phyloP scores from a whole-genome alignment of 2,888 invertebrate genomes.

The Herminia tarsipennalis region DNA sequence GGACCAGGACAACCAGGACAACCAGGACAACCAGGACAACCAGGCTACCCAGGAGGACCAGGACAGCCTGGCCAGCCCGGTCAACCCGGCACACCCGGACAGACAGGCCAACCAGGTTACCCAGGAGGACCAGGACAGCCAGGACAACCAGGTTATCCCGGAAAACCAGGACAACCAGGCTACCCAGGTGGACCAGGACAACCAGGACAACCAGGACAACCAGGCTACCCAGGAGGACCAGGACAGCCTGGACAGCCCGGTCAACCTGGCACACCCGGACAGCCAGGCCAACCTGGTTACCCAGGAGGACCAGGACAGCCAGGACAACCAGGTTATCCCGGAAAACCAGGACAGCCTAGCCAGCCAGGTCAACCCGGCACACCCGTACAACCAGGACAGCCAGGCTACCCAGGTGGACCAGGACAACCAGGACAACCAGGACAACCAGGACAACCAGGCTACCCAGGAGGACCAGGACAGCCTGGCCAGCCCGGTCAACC shows the following conservation, averaged over 20 bases:
- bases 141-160: conserved; percentile 34
- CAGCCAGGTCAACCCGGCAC: conserved; percentile 32
- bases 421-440: conserved; percentile 35
- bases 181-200: conserved; percentile 24
- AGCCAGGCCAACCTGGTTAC: conserved; percentile 16
- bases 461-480: conserved; percentile 54
- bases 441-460: conserved; percentile 57
- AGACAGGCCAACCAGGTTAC: conserved; percentile 41
- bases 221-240: conserved; percentile 35
- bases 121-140: conserved; percentile 48
- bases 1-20: conserved; percentile 33
- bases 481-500: conserved; percentile 36
- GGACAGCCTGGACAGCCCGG: conserved; percentile 30
- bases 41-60: conserved; percentile 60
- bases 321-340: conserved; percentile 32
- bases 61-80: conserved; percentile 42
- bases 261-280: conserved; percentile 13
- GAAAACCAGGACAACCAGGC: conserved; percentile 29
- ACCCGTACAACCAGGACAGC: conserved; percentile 54
- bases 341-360: conserved; percentile 33
- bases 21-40: conserved; percentile 50
- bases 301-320: conserved; percentile 31
- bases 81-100: conserved; percentile 27
- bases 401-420: conserved; percentile 44
- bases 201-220: conserved; percentile 32